These are phyloP conservation scores for Himalopsyche japonica DNA, from an alignment of 2,888 invertebrate genomes.

Conservation along the genomic window DNA sequence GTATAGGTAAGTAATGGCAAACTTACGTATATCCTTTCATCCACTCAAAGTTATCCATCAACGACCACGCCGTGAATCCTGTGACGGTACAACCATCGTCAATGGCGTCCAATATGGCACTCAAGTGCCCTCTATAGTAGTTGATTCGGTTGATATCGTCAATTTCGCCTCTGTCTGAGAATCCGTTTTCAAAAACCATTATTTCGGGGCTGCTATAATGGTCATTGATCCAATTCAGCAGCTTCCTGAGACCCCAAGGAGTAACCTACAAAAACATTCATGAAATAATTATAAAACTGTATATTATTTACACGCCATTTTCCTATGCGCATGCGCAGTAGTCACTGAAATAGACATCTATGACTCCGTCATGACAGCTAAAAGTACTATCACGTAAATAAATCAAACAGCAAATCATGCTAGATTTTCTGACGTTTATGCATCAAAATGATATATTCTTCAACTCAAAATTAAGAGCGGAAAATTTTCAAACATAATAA, in stretches of 20 bases:
- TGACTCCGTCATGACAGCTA: too few relatives aligned
- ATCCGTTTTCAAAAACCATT: constrained; percentile 66
- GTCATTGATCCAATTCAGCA: constrained; percentile 64
- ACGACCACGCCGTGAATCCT: constrained; percentile 76
- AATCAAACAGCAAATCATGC: too few relatives aligned
- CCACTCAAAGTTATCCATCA: constrained; percentile 85
- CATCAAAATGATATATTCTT: too few relatives aligned
- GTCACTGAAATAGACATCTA: too few relatives aligned
- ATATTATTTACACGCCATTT: too few relatives aligned
- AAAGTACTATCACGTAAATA: too few relatives aligned
- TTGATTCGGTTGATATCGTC: constrained; percentile 56
- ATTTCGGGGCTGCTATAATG: constrained; percentile 63
- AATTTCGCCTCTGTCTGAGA: constrained; percentile 54
- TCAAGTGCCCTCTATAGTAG: constrained; percentile 58
- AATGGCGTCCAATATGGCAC: constrained; percentile 53
- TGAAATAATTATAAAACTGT: too few relatives aligned
- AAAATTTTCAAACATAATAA: too few relatives aligned
- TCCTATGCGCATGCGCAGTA: too few relatives aligned
- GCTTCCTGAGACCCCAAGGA: constrained; percentile 68
- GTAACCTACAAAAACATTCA: constrained; percentile 53
- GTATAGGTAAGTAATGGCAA: not conserved
- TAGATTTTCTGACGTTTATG: too few relatives aligned
- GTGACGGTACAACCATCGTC: constrained; percentile 61
- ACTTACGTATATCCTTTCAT: constrained; percentile 68
- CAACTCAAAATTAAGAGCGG: too few relatives aligned